Evolutionary conservation across 2,113 vertebrate genomes (phyloP).

Genomic region (Anguilla rostrata): DNA sequence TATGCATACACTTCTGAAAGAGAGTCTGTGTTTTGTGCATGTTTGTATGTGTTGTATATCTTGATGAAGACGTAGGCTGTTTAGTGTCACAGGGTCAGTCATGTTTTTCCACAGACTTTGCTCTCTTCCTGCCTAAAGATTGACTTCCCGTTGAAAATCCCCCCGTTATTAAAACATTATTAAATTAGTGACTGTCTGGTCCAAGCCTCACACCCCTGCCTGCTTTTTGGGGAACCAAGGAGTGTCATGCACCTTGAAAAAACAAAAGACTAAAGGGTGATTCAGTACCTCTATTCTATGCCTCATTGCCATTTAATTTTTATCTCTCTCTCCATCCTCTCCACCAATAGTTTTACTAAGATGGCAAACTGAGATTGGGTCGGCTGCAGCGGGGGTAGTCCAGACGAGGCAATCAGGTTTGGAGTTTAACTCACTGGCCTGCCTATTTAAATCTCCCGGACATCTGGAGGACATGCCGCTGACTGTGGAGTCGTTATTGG

Average conservation of each 20-base stretch:
- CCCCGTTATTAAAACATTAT: constrained; percentile 48
- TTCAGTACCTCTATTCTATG: not conserved
- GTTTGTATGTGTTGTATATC: constrained; percentile 14
- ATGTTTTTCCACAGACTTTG: constrained; percentile 22
- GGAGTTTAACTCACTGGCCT: not conserved
- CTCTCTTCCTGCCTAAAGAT: constrained; percentile 32
- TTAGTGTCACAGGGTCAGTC: constrained; percentile 1
- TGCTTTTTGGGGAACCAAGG: constrained; percentile 24
- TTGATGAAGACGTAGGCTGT: constrained; percentile 11
- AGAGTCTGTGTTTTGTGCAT: constrained; percentile 1
- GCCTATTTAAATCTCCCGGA: not conserved
- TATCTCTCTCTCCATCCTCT: constrained; percentile 5
- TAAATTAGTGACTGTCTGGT: constrained; percentile 48
- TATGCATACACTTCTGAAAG: not conserved
- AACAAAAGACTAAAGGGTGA: constrained; percentile 3
- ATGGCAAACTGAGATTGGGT: not conserved
- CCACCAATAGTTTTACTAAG: not conserved
- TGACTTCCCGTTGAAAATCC: constrained; percentile 41
- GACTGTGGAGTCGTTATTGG: not conserved
- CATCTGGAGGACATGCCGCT: constrained; percentile 15
- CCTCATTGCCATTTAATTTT: not conserved
- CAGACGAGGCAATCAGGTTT: not conserved
- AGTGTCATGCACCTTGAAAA: constrained; percentile 27
- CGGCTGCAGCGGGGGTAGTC: constrained; percentile 7
- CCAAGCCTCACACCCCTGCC: constrained; percentile 29